phyloP scores from a whole-genome alignment of 2,888 invertebrate species.

The Temnothorax ravouxi region DNA sequence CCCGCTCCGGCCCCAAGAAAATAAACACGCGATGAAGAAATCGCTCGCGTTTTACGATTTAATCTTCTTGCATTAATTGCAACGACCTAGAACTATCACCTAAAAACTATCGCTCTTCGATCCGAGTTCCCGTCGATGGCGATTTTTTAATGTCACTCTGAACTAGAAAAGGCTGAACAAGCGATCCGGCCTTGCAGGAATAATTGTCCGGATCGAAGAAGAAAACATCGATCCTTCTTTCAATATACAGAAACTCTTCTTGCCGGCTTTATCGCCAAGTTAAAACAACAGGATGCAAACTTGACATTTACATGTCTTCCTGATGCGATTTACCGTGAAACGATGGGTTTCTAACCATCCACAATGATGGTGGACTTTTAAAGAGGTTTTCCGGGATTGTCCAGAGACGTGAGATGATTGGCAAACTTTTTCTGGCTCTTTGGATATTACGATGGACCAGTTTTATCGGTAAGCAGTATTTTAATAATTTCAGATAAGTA shows the following conservation, averaged over 20 bases:
- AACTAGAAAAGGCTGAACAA: not conserved
- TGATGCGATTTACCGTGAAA: slow-evolving; percentile 49
- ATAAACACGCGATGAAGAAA: slow-evolving; percentile 13
- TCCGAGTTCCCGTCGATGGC: not conserved
- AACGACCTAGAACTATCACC: slow-evolving; percentile 15
- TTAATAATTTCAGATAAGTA: not conserved
- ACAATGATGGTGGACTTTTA: slow-evolving; percentile 68
- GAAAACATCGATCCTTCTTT: not conserved
- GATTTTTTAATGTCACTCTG: not conserved
- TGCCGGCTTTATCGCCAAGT: not conserved
- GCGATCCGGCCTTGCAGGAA: not conserved
- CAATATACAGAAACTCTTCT: not conserved
- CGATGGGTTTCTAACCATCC: slow-evolving; percentile 52
- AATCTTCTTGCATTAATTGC: slow-evolving; percentile 32
- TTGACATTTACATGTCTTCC: slow-evolving; percentile 37
- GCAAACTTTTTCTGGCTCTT: slow-evolving; percentile 81
- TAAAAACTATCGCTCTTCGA: slow-evolving; percentile 17
- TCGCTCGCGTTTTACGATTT: not conserved
- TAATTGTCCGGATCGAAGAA: not conserved
- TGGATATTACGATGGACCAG: slow-evolving; percentile 83
- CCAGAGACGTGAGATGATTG: slow-evolving; percentile 82
- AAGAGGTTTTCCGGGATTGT: slow-evolving; percentile 59
- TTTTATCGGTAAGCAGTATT: slow-evolving; percentile 78
- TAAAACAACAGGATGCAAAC: slow-evolving; percentile 49
- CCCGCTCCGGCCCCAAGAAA: not conserved